Base-by-base conservation (phyloP, 2,888 invertebrate species). In the Drosophila prolongata region DNA sequence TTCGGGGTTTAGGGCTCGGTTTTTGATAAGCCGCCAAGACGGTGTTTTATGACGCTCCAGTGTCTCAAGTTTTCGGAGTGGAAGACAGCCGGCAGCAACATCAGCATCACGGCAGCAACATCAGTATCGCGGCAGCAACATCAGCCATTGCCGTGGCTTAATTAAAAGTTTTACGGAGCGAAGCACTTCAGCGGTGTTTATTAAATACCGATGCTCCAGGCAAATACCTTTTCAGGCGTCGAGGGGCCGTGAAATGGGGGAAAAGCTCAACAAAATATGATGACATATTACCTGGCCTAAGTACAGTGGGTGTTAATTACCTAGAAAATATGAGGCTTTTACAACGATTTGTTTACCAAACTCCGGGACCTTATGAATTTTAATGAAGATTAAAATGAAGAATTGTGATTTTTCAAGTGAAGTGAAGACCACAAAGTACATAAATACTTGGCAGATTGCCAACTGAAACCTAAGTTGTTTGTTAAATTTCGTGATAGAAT, bases 191-290 rank as follows among this genome's bases (percentile, higher is more conserved):
- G 71, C 71, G 55, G 62, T 83, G 78, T 78, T 88, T 83, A 83
- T 83, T 86, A 86, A 88, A 84, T 88, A 77, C 71, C 78, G 66
- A 77, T 73, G 80, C 88, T 72, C 64, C 30, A 27, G 73, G 82
- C 76, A 55, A 73, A 44, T 72, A 68, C 72, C 71, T 37, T 9
- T 24, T 13, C 14, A 19, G 42, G 0, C 42, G 49, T 30, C 10
- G 55, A 64, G 76, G 66, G 66, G 47, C 56, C 46, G 16, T 16
- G 37, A 62, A 24, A 44, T 30, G 30, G 9, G 14, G 30, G 47
- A 10, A 47, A 14, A 50, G 47, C 30, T 9, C 10, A 6, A 50
- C 60, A 24, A 53, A 58, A 55, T 54, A 65, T 54, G 67, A 73
- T 67, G 77, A 69, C 80, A 82, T 70, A 86, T 86, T 74, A 78